Percentiles rank a stretch among this genome's conserved stretches.
Conservation (phyloP, 2,797 vertebrate species). For the Saguinus oedipus region DNA sequence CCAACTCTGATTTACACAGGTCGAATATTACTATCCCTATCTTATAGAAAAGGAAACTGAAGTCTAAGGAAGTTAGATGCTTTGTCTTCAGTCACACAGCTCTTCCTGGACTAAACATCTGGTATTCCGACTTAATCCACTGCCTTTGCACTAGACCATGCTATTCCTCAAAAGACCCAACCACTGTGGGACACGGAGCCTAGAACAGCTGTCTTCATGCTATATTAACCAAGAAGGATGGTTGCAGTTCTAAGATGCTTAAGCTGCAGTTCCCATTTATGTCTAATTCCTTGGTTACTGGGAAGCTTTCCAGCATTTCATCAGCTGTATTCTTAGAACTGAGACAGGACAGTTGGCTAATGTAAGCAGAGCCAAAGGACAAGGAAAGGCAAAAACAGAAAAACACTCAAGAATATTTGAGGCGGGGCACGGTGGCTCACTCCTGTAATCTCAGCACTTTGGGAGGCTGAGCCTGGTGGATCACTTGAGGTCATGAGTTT, state of each 20-base stretch:
- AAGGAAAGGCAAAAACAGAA: not conserved
- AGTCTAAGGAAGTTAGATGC: not conserved
- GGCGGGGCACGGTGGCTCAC: not conserved
- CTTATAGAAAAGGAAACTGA: not conserved
- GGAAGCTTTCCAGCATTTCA: conserved; percentile 2
- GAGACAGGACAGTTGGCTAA: not conserved
- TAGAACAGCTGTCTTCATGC: not conserved
- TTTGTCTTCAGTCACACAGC: not conserved
- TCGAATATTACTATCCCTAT: not conserved
- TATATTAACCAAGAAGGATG: not conserved
- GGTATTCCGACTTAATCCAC: not conserved
- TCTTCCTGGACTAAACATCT: not conserved
- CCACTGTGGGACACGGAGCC: not conserved
- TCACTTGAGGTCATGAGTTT: not conserved
- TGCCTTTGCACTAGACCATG: not conserved
- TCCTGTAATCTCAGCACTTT: not conserved
- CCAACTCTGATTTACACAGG: not conserved
- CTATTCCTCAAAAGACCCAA: not conserved
- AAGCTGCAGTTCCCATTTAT: conserved; percentile 14
- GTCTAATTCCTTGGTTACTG: not conserved
- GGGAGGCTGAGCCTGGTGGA: not conserved
- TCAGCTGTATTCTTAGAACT: not conserved
- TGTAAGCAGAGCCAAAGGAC: not conserved
- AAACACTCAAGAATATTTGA: not conserved
- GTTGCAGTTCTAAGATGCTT: not conserved